Percentiles rank a stretch among this genome's conserved stretches.
These are phyloP conservation scores for Drosophila mettleri DNA, from an alignment of 2,888 invertebrate genomes.

Conservation along the genomic window DNA sequence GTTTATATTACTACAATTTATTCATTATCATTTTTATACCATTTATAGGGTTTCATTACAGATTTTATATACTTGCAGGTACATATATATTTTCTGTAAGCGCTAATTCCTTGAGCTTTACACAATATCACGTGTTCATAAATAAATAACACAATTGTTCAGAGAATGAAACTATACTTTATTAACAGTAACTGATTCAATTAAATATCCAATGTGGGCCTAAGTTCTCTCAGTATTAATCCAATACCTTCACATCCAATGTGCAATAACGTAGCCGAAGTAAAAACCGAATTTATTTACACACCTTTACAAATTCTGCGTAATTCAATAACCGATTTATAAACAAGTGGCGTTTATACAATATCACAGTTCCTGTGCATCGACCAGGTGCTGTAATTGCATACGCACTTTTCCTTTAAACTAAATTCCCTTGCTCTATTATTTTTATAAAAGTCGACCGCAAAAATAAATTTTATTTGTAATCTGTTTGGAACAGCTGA, in stretches of 20 bases:
- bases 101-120: too few species aligned
- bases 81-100: too few species aligned
- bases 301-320: not conserved
- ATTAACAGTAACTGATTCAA: not conserved
- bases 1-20: too few species aligned
- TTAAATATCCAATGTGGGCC: not conserved
- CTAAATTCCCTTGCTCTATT: not conserved
- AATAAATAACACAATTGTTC: too few species aligned
- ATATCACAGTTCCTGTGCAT: not conserved
- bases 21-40: too few species aligned
- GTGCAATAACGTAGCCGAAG: not conserved
- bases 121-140: too few species aligned
- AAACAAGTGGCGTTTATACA: not conserved
- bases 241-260: not conserved
- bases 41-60: too few species aligned
- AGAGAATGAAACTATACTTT: too few species aligned
- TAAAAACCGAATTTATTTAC: not conserved
- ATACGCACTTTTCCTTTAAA: conserved; percentile 10
- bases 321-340: conserved; percentile 3
- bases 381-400: conserved; percentile 22
- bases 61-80: too few species aligned
- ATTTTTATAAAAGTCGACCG: not conserved
- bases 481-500: conserved; percentile 12
- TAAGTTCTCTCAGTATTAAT: too few species aligned
- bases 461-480: not conserved